Evolutionary conservation across 2,888 invertebrate genomes (phyloP).

Genomic region (Apotomis turbidana): DNA sequence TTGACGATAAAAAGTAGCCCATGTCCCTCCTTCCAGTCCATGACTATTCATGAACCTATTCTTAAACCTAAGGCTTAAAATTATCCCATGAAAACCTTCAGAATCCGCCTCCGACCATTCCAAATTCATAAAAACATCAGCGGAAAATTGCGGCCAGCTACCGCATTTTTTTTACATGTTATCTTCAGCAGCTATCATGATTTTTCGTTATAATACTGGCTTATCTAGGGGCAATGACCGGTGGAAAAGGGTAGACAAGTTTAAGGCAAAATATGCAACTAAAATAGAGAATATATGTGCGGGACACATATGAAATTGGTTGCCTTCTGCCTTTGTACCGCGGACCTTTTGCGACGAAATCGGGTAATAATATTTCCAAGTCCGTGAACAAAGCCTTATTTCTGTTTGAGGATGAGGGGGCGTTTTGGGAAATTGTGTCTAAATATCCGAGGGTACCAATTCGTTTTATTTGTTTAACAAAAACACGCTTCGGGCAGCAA

Average conservation of each 20-base stretch:
- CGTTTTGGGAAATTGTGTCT: constrained; percentile 59
- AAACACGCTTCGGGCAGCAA: constrained; percentile 12
- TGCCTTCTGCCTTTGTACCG: constrained; percentile 58
- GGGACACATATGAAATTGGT: constrained; percentile 58
- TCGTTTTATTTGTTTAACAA: constrained; percentile 26
- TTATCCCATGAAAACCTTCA: too few species aligned
- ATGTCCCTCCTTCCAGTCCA: too few species aligned
- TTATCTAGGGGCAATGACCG: constrained; percentile 59
- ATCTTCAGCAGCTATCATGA: constrained; percentile 47
- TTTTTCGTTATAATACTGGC: constrained; percentile 46
- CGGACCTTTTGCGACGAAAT: constrained; percentile 68
- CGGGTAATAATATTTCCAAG: constrained; percentile 76
- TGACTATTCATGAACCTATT: too few species aligned
- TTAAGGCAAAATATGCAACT: constrained; percentile 65
- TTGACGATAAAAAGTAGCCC: too few species aligned
- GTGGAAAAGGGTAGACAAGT: constrained; percentile 59
- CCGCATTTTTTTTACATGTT: constrained; percentile 56
- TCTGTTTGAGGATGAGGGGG: constrained; percentile 63
- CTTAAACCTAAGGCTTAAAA: too few species aligned
- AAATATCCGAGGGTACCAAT: constrained; percentile 57
- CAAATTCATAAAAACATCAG: constrained; percentile 64
- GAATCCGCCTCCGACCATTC: constrained; percentile 48
- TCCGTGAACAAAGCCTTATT: constrained; percentile 67
- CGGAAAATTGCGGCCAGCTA: constrained; percentile 54
- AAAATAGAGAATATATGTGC: constrained; percentile 62